Base-by-base conservation (phyloP, 92 coral and sea anemone species). In the Parazoanthus darwini region DNA sequence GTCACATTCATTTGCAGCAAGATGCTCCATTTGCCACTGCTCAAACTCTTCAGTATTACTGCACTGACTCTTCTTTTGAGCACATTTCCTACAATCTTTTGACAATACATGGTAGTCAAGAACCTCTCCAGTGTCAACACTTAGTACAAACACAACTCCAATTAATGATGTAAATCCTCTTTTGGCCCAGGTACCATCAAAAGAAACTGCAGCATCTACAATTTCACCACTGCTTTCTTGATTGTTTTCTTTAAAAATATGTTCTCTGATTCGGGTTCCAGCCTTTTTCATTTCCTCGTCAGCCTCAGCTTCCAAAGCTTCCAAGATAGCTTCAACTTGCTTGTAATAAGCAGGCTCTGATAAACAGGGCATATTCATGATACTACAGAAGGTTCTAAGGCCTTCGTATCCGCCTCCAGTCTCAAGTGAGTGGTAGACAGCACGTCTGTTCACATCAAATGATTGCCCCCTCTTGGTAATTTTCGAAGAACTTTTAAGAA, bases 321-420 rank as follows among this genome's bases (percentile, higher is more conserved):
- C 86, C 70, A 86, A 42, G 48, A 90, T 59, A 46, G 46, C 86
- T 0, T 90, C 92, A 4, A 72, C 86, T 75, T 90, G 90, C 81
- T 86, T 88, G 8, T 90, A 81, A 10, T 90, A 87, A 4, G 92
- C 91, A 56, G 92, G 78, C 86, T 90, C 88, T 0, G 88, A 79
- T 15, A 90, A 65, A 13, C 91, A 74, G 33, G 90, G 86, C 90
- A 90, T 86, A n/a, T 90, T 90, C 92, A 90, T 86, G 3, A 86
- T 90, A 81, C 92, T 84, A 25, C 92, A 90, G 80, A 90, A 90
- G 42, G 86, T 56, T 81, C 74, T 84, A 18, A 86, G 90, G 5
- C 92, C 90, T 90, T 86, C 91, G 65, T 88, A 91, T 22, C 93
- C 80, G 38, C 93, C 65, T 36, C 93, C 91, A 1, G 88, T 67